phyloP scores from a whole-genome alignment of 2,888 invertebrate species.

The Dicranocentrus wangi region DNA sequence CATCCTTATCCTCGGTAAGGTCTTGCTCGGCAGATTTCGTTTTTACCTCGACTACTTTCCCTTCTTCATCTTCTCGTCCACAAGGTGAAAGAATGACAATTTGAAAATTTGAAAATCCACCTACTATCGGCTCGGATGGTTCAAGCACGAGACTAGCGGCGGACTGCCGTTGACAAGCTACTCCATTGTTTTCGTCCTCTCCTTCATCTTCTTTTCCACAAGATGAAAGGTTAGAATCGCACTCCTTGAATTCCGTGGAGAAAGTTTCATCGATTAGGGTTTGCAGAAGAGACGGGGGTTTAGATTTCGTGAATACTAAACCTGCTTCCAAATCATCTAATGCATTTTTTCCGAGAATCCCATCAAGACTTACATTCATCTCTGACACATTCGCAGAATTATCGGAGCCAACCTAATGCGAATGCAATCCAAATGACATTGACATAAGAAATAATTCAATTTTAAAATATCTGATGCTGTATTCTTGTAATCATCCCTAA shows the following conservation, averaged over 20 bases:
- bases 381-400: constrained; percentile 40
- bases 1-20: neutral
- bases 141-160: constrained; percentile 22
- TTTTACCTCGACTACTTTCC: neutral
- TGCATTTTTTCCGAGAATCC: constrained; percentile 51
- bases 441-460: too few relatives aligned
- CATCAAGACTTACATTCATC: constrained; percentile 57
- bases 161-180: neutral
- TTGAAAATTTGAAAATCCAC: too few relatives aligned
- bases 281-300: neutral
- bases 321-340: constrained; percentile 38
- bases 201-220: constrained; percentile 6
- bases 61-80: constrained; percentile 21
- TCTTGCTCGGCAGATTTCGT: neutral
- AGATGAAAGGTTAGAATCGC: too few relatives aligned
- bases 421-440: neutral
- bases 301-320: neutral
- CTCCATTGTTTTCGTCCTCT: constrained; percentile 16
- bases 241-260: constrained; percentile 25
- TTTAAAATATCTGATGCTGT: too few relatives aligned
- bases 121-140: constrained; percentile 35
- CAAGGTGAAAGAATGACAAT: too few relatives aligned
- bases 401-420: constrained; percentile 40
- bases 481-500: constrained; percentile 66
- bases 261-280: neutral